Base-by-base conservation (phyloP, 92 coral and sea anemone species). In the Epizoanthus stellaris region DNA sequence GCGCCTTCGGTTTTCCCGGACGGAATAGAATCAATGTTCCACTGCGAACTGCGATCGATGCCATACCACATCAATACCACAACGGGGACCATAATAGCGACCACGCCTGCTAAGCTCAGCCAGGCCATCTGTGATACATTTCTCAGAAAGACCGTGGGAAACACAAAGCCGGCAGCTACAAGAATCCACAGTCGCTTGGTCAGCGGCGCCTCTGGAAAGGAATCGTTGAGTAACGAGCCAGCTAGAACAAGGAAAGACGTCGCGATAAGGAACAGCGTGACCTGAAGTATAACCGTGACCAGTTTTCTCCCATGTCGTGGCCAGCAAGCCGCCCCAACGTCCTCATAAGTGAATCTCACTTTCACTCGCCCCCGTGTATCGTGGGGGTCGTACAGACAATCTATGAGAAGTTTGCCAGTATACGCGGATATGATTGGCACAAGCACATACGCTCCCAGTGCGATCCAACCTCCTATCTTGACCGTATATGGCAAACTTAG, bases 121-220 rank as follows among this genome's bases (percentile, higher is more conserved):
- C 72, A 79, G 10, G 71, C 83, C 21, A 79, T 63, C 56, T 79
- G 83, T 8, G 83, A 39, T 62, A 79, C 25, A 21, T 79, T 79
- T 53, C 36, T 79, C 43, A 79, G 13, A 40, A 79, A 79, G 5
- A 79, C 4, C 13, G 83, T 79, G 64, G 83, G 83, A 1, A 64
- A 15, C 14, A 79, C 73, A 10, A 79, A 34, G 6, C 56, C 83
- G 11, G 71, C 83, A 13, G 83, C 83, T 79, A 79, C 15, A 19
- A 63, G 60, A 12, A 70, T 79, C 83, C 83, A 79, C 16, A 63
- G 5, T 5, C 83, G 83, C 39, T 79, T 15, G 49, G 13, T 79
- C 15, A 79, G 1, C 23, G 71, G 71, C 67, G 20, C 71, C 4
- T 21, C 39, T 23, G 61, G 83, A 79, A 79, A 79, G 10, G 83